These are phyloP conservation scores for Crypturellus tataupa DNA, from an alignment of 2,797 vertebrate genomes.

Conservation along the genomic window DNA sequence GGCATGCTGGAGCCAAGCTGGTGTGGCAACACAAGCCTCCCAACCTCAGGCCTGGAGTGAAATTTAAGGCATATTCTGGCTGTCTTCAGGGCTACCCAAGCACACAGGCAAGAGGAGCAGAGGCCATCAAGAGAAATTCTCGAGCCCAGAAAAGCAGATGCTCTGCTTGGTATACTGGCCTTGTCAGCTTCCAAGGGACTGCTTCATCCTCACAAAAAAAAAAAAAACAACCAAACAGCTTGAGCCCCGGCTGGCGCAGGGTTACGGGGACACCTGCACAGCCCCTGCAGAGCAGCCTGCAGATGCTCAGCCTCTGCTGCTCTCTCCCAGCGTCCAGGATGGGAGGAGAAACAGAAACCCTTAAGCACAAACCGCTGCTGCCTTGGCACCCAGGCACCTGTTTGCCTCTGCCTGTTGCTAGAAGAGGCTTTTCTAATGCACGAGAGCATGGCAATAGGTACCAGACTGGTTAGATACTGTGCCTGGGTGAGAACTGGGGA, in stretches of 20 bases:
- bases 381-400: not conserved
- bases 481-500: not conserved
- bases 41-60: not conserved
- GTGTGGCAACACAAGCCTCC: not conserved
- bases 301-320: not conserved
- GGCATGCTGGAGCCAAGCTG: not conserved
- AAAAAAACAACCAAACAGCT: not conserved
- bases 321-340: fast-evolving
- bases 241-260: fast-evolving
- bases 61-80: not conserved
- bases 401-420: not conserved
- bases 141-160: not conserved
- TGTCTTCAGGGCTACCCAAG: not conserved
- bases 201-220: not conserved
- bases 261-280: not conserved
- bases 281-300: not conserved
- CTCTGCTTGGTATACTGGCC: not conserved
- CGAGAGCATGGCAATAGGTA: fast-evolving
- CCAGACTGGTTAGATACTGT: not conserved
- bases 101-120: fast-evolving
- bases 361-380: not conserved
- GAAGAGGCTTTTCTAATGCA: too few species aligned
- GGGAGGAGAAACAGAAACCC: not conserved
- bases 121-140: not conserved
- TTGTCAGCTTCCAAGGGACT: not conserved